A percentile compares a stretch with the other conserved stretches of the same genome.
These are phyloP conservation scores for Aplodontia rufa DNA, from an alignment of 2,113 vertebrate genomes.

Conservation along the genomic window DNA sequence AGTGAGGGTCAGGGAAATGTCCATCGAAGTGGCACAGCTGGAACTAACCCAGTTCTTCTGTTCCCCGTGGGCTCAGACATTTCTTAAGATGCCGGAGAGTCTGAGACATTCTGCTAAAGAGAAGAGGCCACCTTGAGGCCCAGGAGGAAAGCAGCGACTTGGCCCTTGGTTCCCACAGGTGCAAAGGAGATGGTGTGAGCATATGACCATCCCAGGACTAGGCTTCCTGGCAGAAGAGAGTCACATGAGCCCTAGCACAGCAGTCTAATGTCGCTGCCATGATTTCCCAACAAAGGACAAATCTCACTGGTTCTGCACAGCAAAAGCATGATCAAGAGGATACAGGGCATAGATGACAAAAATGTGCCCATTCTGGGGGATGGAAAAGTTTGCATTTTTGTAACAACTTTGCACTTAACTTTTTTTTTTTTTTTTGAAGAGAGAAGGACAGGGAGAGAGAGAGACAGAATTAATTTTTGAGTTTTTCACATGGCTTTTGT, in stretches of 20 bases:
- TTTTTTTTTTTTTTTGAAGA: no score
- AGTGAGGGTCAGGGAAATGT: neutral
- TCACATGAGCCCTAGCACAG: rapidly evolving
- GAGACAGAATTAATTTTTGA: no score
- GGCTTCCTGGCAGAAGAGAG: neutral
- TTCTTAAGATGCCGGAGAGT: neutral
- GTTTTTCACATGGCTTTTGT: no score
- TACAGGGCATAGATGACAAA: neutral
- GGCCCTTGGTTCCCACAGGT: neutral
- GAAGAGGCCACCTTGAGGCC: neutral
- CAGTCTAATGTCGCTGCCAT: neutral
- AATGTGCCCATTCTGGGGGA: neutral
- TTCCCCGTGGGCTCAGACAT: neutral
- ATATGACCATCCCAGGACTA: neutral
- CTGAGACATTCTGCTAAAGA: neutral
- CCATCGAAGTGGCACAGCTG: neutral
- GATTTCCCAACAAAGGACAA: neutral
- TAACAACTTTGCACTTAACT: neutral
- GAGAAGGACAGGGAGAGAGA: no score
- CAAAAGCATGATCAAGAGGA: neutral
- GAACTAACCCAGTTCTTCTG: neutral
- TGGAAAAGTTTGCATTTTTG: neutral
- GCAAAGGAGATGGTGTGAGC: neutral
- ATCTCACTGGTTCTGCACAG: neutral
- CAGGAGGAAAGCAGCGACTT: neutral